These are phyloP conservation scores for Micromesistius poutassou DNA, from an alignment of 2,797 vertebrate genomes.

Conservation along the genomic window DNA sequence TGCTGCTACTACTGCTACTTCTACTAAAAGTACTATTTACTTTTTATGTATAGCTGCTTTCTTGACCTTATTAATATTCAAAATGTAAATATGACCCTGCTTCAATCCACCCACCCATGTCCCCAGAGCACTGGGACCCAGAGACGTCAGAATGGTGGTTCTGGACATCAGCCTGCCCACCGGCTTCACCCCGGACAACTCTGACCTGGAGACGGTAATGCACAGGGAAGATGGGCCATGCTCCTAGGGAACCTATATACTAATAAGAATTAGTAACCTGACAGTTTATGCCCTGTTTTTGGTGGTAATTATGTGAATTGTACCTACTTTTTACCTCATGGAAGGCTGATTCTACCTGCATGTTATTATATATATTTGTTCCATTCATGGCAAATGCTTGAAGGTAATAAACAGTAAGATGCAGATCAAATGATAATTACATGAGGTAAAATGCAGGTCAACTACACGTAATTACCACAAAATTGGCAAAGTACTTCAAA, in stretches of 20 bases:
- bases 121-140: slow-evolving; percentile 60
- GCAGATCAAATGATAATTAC: too few relatives aligned
- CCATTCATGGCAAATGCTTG: too few relatives aligned
- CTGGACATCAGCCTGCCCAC: slow-evolving; percentile 74
- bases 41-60: neutral
- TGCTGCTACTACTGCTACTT: neutral
- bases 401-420: too few relatives aligned
- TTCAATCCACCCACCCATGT: neutral
- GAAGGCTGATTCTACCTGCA: neutral
- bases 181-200: slow-evolving; percentile 72
- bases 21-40: neutral
- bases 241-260: neutral
- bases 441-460: too few relatives aligned
- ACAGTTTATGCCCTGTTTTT: neutral
- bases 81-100: neutral
- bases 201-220: slow-evolving; percentile 71
- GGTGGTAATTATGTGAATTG: neutral
- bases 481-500: too few relatives aligned
- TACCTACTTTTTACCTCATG: neutral
- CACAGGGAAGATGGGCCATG: neutral
- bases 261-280: neutral
- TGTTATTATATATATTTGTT: too few relatives aligned
- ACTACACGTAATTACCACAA: too few relatives aligned
- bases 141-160: slow-evolving; percentile 70
- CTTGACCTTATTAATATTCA: neutral